Evolutionary conservation across 2,888 invertebrate genomes (phyloP), one percentile per base, ranked within the genome.

Genomic region (Drosophila putrida): DNA sequence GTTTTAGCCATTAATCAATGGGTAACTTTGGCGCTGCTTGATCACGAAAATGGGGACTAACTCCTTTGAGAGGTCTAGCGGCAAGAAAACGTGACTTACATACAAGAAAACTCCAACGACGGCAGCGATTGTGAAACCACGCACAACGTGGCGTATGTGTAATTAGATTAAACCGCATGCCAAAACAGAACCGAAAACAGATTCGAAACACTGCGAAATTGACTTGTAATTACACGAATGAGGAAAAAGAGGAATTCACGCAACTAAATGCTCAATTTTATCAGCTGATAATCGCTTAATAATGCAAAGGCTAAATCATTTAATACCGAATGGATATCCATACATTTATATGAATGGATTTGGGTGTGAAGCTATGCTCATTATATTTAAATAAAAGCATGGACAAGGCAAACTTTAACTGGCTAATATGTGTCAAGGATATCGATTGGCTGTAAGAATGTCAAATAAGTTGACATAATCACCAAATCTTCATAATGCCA

Each of bases 71-170:
- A 86, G 87, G 62, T 80, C 75, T 70, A 67, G 57, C 75, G 83
- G 89, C 89, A 83, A 86, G 75, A 80, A 88, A 80, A 84, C 83
- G 83, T 88, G 83, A 88, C 83, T 83, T 47, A 75, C 70, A 84
- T 84, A 74, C 83, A 25, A 49, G 53, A 49, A 57, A 57, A 43
- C 43, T 39, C 39, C 41, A 58, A 20, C 63, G 67, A 61, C 68
- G 65, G 28, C 50, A n/a, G 9, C 25, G 72, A 76, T 82, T 82
- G 86, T 71, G 82, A 76, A 85, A 88, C 66, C 54, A 58, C 74
- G 87, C 80, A 63, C 89, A 78, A 85, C 89, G 78, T 82, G 89
- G 88, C 89, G 89, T 86, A 89, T 86, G 89, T 88, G 85, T 86
- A 86, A 86, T 86, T 86, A 86, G 89, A 84, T 86, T 89, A 89